A percentile compares a stretch with the other conserved stretches of the same genome.
These are phyloP conservation scores for Zeuzera pyrina DNA, from an alignment of 2,888 invertebrate genomes.

Conservation along the genomic window DNA sequence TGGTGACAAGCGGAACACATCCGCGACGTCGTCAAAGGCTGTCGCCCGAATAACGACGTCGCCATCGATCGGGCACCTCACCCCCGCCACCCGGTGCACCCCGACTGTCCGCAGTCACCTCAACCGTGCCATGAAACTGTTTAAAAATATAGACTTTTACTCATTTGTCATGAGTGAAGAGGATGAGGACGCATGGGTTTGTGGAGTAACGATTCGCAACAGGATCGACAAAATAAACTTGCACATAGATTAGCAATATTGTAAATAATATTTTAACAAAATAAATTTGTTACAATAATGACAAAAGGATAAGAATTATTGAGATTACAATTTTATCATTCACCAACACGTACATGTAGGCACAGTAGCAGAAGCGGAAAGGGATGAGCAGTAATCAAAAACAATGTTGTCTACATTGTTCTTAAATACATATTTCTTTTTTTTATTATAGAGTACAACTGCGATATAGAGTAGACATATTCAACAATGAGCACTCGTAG, in stretches of 20 bases:
- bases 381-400: slow-evolving; percentile 25
- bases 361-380: background rate
- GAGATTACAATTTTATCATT: background rate
- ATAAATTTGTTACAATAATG: background rate
- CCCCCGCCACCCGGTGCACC: slow-evolving; percentile 17
- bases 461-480: too few relatives aligned
- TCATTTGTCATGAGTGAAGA: too few relatives aligned
- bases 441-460: too few relatives aligned
- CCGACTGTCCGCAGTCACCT: slow-evolving; percentile 10
- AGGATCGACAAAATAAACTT: too few relatives aligned
- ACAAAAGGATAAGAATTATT: background rate
- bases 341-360: background rate
- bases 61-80: slow-evolving; percentile 58
- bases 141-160: too few relatives aligned
- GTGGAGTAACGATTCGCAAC: slow-evolving; percentile 6
- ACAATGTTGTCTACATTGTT: too few relatives aligned
- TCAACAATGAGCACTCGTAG: too few relatives aligned
- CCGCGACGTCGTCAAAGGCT: slow-evolving; percentile 68
- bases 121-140: slow-evolving; percentile 1
- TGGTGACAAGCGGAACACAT: slow-evolving; percentile 29
- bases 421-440: too few relatives aligned
- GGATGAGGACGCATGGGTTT: too few relatives aligned
- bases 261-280: background rate
- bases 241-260: too few relatives aligned
- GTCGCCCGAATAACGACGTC: slow-evolving; percentile 73